phyloP scores from a whole-genome alignment of 2,113 vertebrate species.

The Perca fluviatilis region DNA sequence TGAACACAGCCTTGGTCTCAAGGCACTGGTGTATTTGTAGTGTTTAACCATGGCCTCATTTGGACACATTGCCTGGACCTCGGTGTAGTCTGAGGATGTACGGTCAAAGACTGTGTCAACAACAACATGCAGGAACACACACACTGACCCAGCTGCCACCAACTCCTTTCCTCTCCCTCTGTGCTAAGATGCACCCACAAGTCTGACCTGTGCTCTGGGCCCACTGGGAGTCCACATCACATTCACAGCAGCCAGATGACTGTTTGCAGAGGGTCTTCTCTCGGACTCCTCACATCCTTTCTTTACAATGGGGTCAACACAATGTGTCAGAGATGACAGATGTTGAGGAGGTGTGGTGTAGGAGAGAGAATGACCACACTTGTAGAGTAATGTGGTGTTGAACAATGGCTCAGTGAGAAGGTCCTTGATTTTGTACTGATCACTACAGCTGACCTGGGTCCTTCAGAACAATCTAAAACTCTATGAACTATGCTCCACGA shows the following conservation, averaged over 20 bases:
- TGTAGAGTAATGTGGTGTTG: neutral
- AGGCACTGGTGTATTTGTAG: slow-evolving; percentile 3
- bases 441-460: neutral
- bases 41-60: slow-evolving; percentile 1
- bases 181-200: slow-evolving; percentile 1
- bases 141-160: slow-evolving; percentile 58
- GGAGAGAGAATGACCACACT: slow-evolving; percentile 1
- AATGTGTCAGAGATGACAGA: slow-evolving; percentile 55
- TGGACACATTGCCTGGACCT: slow-evolving; percentile 45
- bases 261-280: slow-evolving; percentile 46
- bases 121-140: slow-evolving; percentile 34
- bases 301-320: slow-evolving; percentile 41
- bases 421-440: neutral
- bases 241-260: slow-evolving; percentile 31
- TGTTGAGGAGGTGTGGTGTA: slow-evolving; percentile 15
- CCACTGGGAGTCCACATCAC: slow-evolving; percentile 29
- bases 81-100: slow-evolving; percentile 39
- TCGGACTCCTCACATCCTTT: slow-evolving; percentile 42
- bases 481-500: neutral
- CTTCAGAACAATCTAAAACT: neutral
- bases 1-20: neutral
- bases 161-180: slow-evolving; percentile 6
- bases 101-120: slow-evolving; percentile 32
- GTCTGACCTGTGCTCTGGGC: slow-evolving; percentile 34
- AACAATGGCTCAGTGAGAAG: neutral